phyloP scores from a whole-genome alignment of 2,797 vertebrate species.

The Phylloscopus collybita region DNA sequence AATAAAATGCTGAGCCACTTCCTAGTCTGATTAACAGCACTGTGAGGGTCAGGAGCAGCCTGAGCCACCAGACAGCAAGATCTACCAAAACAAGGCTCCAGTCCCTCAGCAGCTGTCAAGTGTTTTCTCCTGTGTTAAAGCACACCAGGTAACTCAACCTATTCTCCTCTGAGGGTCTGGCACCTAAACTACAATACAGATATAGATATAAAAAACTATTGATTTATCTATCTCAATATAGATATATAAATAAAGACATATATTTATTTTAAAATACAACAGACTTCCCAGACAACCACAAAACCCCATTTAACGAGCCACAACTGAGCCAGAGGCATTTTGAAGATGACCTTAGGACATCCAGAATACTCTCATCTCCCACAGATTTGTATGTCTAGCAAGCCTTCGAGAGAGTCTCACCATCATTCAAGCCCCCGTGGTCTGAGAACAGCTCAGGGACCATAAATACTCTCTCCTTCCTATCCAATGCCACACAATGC shows the following conservation, averaged over 20 bases:
- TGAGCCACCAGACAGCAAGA: neutral
- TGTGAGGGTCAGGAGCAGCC: neutral
- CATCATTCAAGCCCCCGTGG: neutral
- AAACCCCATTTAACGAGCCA: neutral
- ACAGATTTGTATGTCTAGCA: neutral
- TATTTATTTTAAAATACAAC: neutral
- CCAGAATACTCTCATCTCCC: neutral
- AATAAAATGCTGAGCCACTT: neutral
- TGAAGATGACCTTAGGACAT: neutral
- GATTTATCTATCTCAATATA: neutral
- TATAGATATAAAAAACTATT: neutral
- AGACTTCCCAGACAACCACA: neutral
- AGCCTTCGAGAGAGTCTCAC: neutral
- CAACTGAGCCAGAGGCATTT: rapidly evolving
- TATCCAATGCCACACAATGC: rapidly evolving
- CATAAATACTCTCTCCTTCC: neutral
- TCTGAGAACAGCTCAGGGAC: neutral
- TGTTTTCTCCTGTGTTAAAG: neutral
- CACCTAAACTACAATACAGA: neutral
- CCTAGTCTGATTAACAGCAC: neutral
- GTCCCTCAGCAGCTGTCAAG: neutral
- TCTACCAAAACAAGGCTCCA: neutral
- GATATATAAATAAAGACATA: neutral
- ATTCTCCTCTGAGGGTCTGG: neutral
- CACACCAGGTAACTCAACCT: neutral